Conservation (phyloP, 2,113 vertebrate species). For the Ciconia maguari region DNA sequence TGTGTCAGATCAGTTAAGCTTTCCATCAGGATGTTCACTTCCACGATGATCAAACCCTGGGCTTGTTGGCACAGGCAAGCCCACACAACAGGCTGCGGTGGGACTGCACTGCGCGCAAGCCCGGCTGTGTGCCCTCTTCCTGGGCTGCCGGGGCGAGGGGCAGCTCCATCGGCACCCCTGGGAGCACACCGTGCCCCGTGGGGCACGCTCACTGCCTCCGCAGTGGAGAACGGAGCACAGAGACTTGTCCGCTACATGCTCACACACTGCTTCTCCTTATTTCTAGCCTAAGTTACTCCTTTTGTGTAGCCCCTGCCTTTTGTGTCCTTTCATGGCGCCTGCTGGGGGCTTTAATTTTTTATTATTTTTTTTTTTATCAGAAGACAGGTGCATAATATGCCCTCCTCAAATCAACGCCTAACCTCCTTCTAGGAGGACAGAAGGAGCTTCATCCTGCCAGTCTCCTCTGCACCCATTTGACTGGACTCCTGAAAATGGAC, state of each 20-base stretch:
- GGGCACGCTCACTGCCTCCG: neutral
- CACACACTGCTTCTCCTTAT: neutral
- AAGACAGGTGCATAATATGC: neutral
- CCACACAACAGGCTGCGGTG: neutral
- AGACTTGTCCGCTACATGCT: accelerated
- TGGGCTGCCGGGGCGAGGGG: neutral
- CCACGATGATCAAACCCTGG: neutral
- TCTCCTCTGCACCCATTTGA: neutral
- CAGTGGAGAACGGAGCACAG: accelerated
- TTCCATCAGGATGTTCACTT: neutral
- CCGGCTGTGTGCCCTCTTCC: neutral
- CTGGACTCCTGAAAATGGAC: neutral
- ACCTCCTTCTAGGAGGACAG: neutral
- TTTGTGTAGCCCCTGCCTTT: neutral
- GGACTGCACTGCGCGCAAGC: neutral
- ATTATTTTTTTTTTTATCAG: neutral
- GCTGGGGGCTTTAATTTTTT: neutral
- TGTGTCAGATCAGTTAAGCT: neutral
- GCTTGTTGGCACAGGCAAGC: neutral
- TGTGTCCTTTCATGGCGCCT: neutral
- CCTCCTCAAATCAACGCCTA: neutral
- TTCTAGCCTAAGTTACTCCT: neutral
- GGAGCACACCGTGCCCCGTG: accelerated
- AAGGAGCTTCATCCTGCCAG: neutral
- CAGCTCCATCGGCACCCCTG: neutral